Percentiles rank a stretch among this genome's conserved stretches.
These are phyloP conservation scores for Anarhynchus alexandrinus DNA, from an alignment of 2,113 vertebrate genomes.

Conservation along the genomic window DNA sequence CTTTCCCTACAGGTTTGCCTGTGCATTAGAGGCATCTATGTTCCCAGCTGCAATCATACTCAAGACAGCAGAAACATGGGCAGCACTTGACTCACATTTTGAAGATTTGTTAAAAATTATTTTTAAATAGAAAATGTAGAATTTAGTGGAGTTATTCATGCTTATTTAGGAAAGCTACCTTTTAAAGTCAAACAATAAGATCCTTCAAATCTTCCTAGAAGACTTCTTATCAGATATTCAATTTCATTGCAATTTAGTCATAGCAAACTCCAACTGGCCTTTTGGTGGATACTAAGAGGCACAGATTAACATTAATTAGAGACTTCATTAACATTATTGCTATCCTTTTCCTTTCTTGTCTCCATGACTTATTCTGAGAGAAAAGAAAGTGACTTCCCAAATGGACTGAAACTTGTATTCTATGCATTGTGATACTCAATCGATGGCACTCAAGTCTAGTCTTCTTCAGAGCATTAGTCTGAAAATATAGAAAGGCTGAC, in stretches of 20 bases:
- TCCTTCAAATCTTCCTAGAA: neutral
- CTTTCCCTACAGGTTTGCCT: neutral
- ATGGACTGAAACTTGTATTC: neutral
- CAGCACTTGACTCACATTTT: neutral
- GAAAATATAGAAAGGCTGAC: neutral
- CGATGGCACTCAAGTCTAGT: neutral
- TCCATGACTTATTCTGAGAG: neutral
- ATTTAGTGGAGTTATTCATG: neutral
- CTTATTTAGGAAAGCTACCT: neutral
- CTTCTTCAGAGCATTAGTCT: neutral
- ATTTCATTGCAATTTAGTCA: neutral
- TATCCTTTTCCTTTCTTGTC: neutral
- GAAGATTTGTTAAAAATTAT: neutral
- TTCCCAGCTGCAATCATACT: neutral
- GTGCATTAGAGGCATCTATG: neutral
- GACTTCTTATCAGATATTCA: neutral
- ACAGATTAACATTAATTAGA: neutral
- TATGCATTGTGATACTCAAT: neutral
- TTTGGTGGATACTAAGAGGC: neutral
- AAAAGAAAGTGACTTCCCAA: neutral
- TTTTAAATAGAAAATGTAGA: neutral
- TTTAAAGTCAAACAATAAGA: neutral
- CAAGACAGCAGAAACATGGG: neutral
- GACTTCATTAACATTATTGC: neutral
- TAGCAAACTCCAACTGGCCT: neutral